Percentiles rank a stretch among this genome's conserved stretches.
Evolutionary conservation across 2,113 vertebrate genomes (phyloP).

Genomic region (Tiliqua scincoides): DNA sequence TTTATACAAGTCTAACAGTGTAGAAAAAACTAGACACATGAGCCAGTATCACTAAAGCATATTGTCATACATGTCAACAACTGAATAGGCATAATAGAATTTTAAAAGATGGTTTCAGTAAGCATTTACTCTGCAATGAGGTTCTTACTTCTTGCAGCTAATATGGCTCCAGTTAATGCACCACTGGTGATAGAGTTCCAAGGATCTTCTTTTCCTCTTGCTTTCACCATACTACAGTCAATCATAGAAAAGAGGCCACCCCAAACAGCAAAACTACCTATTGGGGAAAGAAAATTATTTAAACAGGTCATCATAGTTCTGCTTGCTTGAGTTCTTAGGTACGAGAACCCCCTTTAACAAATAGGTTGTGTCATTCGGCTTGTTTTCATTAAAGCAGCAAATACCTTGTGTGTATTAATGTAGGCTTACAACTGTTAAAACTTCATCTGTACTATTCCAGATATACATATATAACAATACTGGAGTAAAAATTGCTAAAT

Average conservation of each 20-base stretch:
- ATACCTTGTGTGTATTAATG: not conserved
- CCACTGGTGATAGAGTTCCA: constrained; percentile 98
- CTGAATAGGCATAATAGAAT: not conserved
- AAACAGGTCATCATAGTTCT: not conserved
- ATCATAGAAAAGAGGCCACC: constrained; percentile 97
- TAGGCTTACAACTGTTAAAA: not conserved
- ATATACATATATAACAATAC: not conserved
- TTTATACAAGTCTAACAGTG: not conserved
- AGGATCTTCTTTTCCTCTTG: constrained; percentile 95
- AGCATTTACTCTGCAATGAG: not conserved
- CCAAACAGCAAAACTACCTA: constrained; percentile 97
- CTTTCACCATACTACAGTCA: constrained; percentile 93
- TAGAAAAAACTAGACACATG: not conserved
- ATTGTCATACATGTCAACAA: not conserved
- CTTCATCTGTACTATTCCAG: not conserved
- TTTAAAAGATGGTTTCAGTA: not conserved
- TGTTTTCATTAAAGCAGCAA: not conserved
- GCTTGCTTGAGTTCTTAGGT: not conserved
- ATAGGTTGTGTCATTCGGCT: not conserved
- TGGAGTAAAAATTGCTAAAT: not conserved
- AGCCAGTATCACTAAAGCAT: not conserved
- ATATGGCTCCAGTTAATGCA: constrained; percentile 93
- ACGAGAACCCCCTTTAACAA: too few species aligned
- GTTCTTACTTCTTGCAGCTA: constrained; percentile 94
- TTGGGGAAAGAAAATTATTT: constrained; percentile 13